A percentile compares a stretch with the other conserved stretches of the same genome.
Conservation (phyloP, 2,113 vertebrate genomes). For the Pterophyllum scalare region DNA sequence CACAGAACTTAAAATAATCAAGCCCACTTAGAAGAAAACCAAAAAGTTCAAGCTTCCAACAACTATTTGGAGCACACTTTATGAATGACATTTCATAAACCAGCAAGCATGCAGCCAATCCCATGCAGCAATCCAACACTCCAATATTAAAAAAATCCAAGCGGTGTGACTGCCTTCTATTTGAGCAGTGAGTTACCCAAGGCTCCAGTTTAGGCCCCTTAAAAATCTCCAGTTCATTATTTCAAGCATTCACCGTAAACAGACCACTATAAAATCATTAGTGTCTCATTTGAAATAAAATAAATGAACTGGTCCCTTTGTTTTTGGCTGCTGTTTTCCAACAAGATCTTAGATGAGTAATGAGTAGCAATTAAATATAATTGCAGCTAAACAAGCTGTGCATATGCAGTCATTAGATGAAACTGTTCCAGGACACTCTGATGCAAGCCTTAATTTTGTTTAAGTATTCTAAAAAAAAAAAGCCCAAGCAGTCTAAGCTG, state of each 20-base stretch:
- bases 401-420: too few species aligned
- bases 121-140: constrained; percentile 60
- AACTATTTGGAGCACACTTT: neutral
- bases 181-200: neutral
- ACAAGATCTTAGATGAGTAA: neutral
- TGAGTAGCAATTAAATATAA: accelerated
- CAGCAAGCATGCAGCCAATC: constrained; percentile 57
- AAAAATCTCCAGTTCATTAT: neutral
- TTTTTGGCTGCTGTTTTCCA: neutral
- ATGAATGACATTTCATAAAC: neutral
- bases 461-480: neutral
- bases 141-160: neutral
- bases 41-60: neutral
- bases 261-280: neutral
- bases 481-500: neutral
- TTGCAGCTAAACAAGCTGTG: accelerated
- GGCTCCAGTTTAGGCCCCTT: constrained; percentile 10
- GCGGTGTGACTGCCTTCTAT: neutral
- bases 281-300: neutral
- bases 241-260: neutral
- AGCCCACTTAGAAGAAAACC: neutral
- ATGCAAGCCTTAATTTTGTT: neutral
- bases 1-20: neutral
- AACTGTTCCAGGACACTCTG: too few species aligned
- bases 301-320: neutral